These are phyloP conservation scores for Nomada ruficornis DNA, from an alignment of 2,888 invertebrate genomes.

Conservation along the genomic window DNA sequence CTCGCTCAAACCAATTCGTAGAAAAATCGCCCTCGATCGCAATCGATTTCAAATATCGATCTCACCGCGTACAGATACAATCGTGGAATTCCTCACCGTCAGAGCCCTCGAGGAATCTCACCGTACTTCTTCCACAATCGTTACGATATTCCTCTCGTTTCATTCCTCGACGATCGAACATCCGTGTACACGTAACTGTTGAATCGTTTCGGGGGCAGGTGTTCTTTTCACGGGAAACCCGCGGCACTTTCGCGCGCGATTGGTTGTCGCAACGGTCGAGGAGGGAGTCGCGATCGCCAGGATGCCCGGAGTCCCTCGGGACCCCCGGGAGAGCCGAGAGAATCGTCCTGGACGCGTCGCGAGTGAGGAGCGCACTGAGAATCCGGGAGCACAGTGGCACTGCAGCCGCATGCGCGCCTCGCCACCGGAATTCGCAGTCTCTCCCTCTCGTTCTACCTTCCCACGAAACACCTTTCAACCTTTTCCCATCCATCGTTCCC, in stretches of 20 bases:
- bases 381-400: conserved; percentile 78
- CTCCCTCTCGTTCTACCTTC: conserved; percentile 5
- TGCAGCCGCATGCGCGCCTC: conserved; percentile 76
- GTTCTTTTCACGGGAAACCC: neutral
- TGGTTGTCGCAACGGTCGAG: conserved; percentile 20
- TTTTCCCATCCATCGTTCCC: neutral
- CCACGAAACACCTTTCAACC: neutral
- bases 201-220: neutral
- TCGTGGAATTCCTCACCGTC: neutral
- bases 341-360: conserved; percentile 74
- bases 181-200: neutral
- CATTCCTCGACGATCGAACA: neutral
- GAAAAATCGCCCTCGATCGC: too few relatives aligned
- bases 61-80: neutral
- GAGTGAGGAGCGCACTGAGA: conserved; percentile 80
- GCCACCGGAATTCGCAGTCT: conserved; percentile 38
- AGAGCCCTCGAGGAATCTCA: neutral
- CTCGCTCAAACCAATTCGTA: too few relatives aligned
- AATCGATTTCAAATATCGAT: too few relatives aligned
- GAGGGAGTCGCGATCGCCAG: conserved; percentile 46
- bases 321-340: conserved; percentile 56
- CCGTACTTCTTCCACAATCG: neutral
- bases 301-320: conserved; percentile 50
- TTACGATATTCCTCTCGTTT: neutral
- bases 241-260: conserved; percentile 27